phyloP scores from a whole-genome alignment of 2,888 invertebrate genomes.

The Crepidodera aurea region DNA sequence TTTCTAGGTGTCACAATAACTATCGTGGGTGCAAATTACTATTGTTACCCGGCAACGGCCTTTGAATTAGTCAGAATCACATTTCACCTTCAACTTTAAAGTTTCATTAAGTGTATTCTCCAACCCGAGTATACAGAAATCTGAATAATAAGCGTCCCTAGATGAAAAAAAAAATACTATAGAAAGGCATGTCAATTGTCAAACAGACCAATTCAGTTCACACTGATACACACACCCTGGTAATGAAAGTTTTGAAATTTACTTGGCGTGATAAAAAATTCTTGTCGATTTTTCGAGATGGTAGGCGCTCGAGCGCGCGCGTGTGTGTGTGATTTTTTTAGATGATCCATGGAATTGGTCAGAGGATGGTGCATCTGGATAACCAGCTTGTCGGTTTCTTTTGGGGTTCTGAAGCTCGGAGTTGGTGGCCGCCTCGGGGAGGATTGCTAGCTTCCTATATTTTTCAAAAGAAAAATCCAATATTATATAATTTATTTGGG shows the following conservation, averaged over 20 bases:
- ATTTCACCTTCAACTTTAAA: no score
- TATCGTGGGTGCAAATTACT: no score
- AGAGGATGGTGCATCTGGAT: slow-evolving; percentile 87
- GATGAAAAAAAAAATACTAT: not conserved
- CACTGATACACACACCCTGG: not conserved
- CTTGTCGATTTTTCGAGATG: not conserved
- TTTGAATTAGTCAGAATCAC: no score
- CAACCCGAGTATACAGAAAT: no score
- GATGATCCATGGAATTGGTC: slow-evolving; percentile 65
- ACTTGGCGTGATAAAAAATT: not conserved
- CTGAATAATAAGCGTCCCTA: no score
- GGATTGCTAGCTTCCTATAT: slow-evolving; percentile 88
- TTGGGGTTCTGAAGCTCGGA: slow-evolving; percentile 79
- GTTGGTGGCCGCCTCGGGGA: slow-evolving; percentile 82
- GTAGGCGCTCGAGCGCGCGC: not conserved
- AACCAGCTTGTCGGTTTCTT: slow-evolving; percentile 87
- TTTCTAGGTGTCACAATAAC: no score
- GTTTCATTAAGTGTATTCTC: no score
- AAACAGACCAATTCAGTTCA: not conserved
- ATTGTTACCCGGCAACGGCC: no score
- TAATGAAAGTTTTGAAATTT: not conserved
- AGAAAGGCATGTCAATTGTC: slow-evolving; percentile 1
- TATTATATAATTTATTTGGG: slow-evolving; percentile 1
- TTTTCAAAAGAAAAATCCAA: slow-evolving; percentile 12
- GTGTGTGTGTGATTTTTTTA: slow-evolving; percentile 35